These are phyloP conservation scores for Epizoanthus scotinus DNA, from an alignment of 92 coral and sea anemone genomes.

Conservation along the genomic window DNA sequence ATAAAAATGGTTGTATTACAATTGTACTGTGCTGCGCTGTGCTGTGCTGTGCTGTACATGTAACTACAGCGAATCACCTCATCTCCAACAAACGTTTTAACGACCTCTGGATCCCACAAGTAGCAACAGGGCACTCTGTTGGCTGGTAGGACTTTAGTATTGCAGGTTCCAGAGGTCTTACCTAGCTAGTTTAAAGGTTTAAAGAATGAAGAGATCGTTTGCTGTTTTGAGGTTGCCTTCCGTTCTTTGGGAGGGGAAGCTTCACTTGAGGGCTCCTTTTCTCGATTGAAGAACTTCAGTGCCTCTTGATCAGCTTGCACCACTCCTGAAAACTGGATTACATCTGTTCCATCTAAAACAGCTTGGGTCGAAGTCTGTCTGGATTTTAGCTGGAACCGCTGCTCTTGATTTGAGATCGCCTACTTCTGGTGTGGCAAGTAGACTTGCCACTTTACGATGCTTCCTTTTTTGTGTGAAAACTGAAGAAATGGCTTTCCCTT, in stretches of 20 bases:
- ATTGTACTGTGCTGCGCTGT: too few species aligned
- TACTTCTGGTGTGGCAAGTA: constrained; percentile 4
- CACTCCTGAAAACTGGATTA: constrained; percentile 4
- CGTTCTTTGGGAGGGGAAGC: not conserved
- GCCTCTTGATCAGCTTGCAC: constrained; percentile 14
- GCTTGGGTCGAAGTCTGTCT: not conserved
- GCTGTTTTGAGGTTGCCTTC: not conserved
- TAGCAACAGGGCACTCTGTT: not conserved
- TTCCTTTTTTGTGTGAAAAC: not conserved
- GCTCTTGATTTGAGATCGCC: not conserved
- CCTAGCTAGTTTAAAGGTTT: constrained; percentile 34
- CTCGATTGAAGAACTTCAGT: not conserved
- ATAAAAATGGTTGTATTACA: too few species aligned
- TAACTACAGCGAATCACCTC: not conserved
- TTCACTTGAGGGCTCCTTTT: not conserved
- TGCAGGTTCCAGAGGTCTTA: not conserved
- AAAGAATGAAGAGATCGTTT: not conserved
- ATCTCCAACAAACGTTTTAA: not conserved
- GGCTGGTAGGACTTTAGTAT: not conserved
- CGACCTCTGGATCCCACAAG: constrained; percentile 31
- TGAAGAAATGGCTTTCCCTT: constrained; percentile 18
- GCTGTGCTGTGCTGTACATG: too few species aligned
- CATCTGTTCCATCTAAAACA: constrained; percentile 25
- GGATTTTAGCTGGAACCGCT: constrained; percentile 2
- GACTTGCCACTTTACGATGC: not conserved